Evolutionary conservation across 2,113 vertebrate species (phyloP), one percentile per base, ranked within the genome.

Genomic region (Nannospalax galili): DNA sequence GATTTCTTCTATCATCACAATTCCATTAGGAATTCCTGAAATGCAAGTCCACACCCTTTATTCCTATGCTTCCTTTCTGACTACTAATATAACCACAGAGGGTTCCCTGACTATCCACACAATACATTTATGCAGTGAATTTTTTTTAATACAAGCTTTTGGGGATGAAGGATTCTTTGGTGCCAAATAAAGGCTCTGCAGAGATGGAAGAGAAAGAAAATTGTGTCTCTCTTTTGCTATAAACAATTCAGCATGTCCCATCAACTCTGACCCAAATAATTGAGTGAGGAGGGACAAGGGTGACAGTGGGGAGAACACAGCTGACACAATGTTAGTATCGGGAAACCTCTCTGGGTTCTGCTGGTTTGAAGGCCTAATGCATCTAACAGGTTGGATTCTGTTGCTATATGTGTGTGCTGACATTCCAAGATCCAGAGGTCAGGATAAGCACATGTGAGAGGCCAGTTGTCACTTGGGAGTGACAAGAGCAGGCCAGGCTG

Each of bases 371-470:
- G 37, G 37, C 62, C 67, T 88, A 87, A 95, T 92, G 80, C 62
- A 89, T 96, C 89, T 77, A 95, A 60, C 90, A 93, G 65, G 80
- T 42, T 74, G 45, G 60, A 30, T 64, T 93, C 60, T 77, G 62
- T 62, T 73, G 26, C 35, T 94, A 0, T 10, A 0, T 56, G 90
- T 69, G 48, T 48, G 28, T 35, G 0, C 62, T 56, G 95, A 93
- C 88, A 94, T 60, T 52, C 28, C 48, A 67, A 67, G 92, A 79
- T 48, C 84, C 96, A 95, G 89, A 98, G 97, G 93, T 77, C 96
- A 65, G 64, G 26, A 42, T 19, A 35, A 96, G 91, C 93, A 86
- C 84, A 90, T 2, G 48, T 79, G 93, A 94, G 80, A 32, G 12
- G 0, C 40, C 15, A 0, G 2, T 30, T 62, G 94, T 86, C 95